These are phyloP conservation scores for Poecilia wingei DNA, from an alignment of 2,797 vertebrate genomes.

Conservation along the genomic window DNA sequence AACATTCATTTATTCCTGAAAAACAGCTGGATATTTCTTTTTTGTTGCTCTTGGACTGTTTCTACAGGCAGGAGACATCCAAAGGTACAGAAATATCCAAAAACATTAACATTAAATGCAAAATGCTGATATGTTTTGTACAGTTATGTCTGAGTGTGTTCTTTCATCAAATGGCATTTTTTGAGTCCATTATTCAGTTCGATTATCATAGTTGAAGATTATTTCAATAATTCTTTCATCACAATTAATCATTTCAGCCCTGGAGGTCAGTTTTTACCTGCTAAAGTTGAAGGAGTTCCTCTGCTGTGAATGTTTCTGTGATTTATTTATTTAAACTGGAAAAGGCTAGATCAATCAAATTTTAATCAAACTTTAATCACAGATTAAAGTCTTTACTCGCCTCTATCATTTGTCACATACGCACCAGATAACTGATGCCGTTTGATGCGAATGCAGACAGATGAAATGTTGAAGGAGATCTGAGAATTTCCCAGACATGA, in stretches of 20 bases:
- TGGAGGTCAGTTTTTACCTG: background rate
- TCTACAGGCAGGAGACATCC: too few relatives aligned
- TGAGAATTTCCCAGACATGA: constrained; percentile 1
- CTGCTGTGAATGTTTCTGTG: background rate
- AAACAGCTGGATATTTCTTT: too few relatives aligned
- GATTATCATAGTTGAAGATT: background rate
- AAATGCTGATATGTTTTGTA: background rate
- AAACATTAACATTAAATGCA: background rate
- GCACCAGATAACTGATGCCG: background rate
- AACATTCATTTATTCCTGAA: too few relatives aligned
- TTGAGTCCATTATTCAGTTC: background rate
- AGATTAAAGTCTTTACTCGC: background rate
- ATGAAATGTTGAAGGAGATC: constrained; percentile 3
- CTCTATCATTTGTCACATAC: background rate
- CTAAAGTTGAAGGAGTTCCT: background rate
- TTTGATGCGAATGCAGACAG: constrained; percentile 2
- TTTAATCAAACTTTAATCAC: too few relatives aligned
- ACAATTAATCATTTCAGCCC: background rate
- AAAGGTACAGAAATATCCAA: too few relatives aligned
- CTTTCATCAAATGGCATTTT: background rate
- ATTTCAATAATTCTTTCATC: background rate
- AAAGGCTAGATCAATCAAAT: background rate
- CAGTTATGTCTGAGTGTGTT: background rate
- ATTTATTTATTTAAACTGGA: background rate
- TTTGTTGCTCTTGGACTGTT: too few relatives aligned